Evolutionary conservation across 2,113 vertebrate species (phyloP).

Genomic region (Eptesicus fuscus): DNA sequence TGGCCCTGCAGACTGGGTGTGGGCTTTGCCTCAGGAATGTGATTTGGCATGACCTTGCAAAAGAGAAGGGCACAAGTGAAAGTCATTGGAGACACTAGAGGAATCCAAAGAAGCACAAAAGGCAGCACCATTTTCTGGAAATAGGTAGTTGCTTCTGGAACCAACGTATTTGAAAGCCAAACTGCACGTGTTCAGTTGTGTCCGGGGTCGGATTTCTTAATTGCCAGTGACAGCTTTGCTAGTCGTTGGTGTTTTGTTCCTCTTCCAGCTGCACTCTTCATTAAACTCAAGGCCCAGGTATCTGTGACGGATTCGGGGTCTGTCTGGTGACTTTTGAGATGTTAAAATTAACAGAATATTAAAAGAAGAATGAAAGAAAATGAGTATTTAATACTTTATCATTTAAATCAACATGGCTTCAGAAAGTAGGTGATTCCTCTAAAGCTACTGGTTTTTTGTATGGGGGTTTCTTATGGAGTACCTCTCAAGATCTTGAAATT

Average conservation of each 20-base stretch:
- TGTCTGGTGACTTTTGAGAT: neutral
- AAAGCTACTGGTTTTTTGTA: neutral
- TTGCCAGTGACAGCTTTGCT: neutral
- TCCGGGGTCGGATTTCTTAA: constrained; percentile 44
- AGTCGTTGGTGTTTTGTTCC: constrained; percentile 55
- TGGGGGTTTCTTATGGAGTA: neutral
- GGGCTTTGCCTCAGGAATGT: neutral
- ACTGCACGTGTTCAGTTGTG: neutral
- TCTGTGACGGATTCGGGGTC: neutral
- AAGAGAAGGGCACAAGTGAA: neutral
- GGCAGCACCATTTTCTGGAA: neutral
- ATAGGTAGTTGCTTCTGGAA: neutral
- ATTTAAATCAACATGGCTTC: neutral
- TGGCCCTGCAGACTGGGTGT: neutral
- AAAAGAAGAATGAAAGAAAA: neutral
- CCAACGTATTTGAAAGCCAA: neutral
- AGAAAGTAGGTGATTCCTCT: neutral
- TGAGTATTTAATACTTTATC: neutral
- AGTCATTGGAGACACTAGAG: neutral
- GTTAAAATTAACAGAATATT: neutral
- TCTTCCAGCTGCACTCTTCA: constrained; percentile 45
- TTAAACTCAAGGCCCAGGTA: neutral
- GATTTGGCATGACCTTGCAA: neutral
- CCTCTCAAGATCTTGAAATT: neutral
- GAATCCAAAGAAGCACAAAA: neutral